Evolutionary conservation across 2,113 vertebrate genomes (phyloP).

Genomic region (Romanogobio albipinnatus): DNA sequence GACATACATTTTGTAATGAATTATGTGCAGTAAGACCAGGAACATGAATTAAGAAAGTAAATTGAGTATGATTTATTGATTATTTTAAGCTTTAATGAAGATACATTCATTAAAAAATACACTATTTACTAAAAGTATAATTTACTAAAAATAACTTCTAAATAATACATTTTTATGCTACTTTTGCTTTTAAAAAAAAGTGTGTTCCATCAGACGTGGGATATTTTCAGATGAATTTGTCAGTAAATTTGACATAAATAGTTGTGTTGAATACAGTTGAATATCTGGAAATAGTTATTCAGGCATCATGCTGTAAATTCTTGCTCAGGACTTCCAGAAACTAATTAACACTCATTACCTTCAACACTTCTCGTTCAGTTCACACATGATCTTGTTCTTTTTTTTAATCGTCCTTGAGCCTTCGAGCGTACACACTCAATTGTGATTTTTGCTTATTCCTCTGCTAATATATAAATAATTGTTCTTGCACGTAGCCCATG

Average conservation of each 20-base stretch:
- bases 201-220: neutral
- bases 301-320: neutral
- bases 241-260: neutral
- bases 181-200: neutral
- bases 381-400: neutral
- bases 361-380: neutral
- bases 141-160: neutral
- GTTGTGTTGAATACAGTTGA: neutral
- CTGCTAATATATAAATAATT: conserved; percentile 31
- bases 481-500: neutral
- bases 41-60: neutral
- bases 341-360: neutral
- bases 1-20: neutral
- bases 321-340: neutral
- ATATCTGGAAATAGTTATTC: neutral
- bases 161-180: neutral
- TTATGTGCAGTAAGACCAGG: neutral
- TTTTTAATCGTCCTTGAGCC: neutral
- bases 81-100: neutral
- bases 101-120: too few species aligned
- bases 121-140: too few species aligned
- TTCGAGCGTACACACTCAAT: neutral
- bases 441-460: neutral
- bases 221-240: neutral
- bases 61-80: neutral